Evolutionary conservation across 2,888 invertebrate genomes (phyloP).

Genomic region (Ceraclea dissimilis): DNA sequence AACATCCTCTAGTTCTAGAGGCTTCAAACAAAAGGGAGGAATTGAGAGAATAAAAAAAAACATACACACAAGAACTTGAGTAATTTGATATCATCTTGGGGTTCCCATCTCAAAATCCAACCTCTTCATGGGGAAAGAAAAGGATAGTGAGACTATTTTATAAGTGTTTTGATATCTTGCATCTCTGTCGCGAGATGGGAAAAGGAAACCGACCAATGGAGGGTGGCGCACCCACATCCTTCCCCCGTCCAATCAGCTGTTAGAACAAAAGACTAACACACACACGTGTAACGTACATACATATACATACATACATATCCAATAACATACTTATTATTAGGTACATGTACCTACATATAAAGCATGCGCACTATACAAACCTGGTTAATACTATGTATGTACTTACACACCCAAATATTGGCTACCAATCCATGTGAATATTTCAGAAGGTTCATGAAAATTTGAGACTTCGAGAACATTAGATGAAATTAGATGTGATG

Average conservation of each 20-base stretch:
- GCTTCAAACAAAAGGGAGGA: not conserved
- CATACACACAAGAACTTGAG: not conserved
- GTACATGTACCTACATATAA: not conserved
- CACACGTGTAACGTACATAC: slow-evolving; percentile 3
- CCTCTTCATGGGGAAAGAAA: slow-evolving; percentile 5
- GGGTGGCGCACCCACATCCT: slow-evolving; percentile 53
- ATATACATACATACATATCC: slow-evolving; percentile 7
- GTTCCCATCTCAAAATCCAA: slow-evolving; percentile 2
- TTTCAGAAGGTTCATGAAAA: too few relatives aligned
- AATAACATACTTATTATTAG: not conserved
- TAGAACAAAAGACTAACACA: slow-evolving; percentile 45
- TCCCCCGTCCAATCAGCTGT: slow-evolving; percentile 52
- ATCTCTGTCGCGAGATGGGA: slow-evolving; percentile 49
- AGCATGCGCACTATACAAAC: not conserved
- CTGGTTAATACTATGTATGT: too few relatives aligned
- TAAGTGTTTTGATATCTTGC: slow-evolving; percentile 25
- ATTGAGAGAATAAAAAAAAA: slow-evolving; percentile 16
- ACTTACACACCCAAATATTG: not conserved
- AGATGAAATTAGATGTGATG: too few relatives aligned
- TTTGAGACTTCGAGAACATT: too few relatives aligned
- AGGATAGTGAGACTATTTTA: not conserved
- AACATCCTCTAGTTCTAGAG: not conserved
- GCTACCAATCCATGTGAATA: too few relatives aligned
- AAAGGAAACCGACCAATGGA: slow-evolving; percentile 52
- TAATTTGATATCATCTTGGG: slow-evolving; percentile 21